Evolutionary conservation across 2,113 vertebrate species (phyloP).

Genomic region (Indicator maculatus): DNA sequence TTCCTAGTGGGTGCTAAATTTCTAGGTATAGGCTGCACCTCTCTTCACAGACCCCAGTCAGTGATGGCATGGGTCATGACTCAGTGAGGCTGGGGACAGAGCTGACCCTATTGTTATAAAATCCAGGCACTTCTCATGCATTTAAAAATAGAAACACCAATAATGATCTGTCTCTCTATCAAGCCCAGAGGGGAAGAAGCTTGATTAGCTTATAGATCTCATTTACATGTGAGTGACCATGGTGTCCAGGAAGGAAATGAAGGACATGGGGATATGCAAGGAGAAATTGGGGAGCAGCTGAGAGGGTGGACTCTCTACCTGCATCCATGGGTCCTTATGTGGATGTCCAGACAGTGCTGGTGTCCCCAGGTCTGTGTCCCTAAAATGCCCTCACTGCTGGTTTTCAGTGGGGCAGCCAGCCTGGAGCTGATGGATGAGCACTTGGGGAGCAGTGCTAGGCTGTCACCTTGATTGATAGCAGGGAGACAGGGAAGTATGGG

Average conservation of each 20-base stretch:
- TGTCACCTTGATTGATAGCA: fast-evolving
- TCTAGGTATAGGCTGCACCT: fast-evolving
- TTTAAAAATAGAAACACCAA: constrained; percentile 37
- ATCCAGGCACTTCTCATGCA: background rate
- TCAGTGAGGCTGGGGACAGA: fast-evolving
- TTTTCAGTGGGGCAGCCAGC: fast-evolving
- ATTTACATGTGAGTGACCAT: fast-evolving
- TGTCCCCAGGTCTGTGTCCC: background rate
- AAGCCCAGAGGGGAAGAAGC: background rate
- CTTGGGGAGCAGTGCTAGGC: fast-evolving
- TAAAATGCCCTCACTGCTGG: fast-evolving
- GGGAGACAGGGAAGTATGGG: background rate
- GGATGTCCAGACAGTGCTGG: fast-evolving
- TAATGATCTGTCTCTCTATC: background rate
- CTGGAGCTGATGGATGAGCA: background rate
- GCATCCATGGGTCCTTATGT: fast-evolving
- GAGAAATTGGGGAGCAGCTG: background rate
- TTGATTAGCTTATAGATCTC: constrained; percentile 32
- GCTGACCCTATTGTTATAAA: background rate
- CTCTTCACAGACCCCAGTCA: fast-evolving
- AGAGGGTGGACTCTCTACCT: fast-evolving
- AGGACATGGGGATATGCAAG: background rate
- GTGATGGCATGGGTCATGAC: fast-evolving
- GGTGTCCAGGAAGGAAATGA: background rate
- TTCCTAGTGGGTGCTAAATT: background rate